These are phyloP conservation scores for Lepidotrigona ventralis DNA, from an alignment of 1,140 invertebrate species.

Conservation along the genomic window DNA sequence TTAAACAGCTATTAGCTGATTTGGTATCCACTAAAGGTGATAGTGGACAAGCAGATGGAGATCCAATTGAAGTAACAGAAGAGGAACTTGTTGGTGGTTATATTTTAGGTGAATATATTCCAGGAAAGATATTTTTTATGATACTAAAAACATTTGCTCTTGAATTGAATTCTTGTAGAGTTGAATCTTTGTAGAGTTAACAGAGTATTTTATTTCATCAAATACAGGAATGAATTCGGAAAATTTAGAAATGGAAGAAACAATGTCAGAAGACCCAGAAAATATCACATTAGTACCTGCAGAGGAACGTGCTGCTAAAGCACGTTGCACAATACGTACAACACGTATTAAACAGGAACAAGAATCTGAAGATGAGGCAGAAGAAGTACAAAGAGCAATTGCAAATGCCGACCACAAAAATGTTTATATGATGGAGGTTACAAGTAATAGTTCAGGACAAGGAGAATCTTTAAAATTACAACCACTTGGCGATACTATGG, in stretches of 20 bases:
- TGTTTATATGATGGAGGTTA: conserved; percentile 77
- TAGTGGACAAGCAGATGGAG: conserved; percentile 69
- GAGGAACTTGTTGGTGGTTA: conserved; percentile 79
- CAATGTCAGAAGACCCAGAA: conserved; percentile 75
- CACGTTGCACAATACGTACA: conserved; percentile 76
- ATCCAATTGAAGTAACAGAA: conserved; percentile 78
- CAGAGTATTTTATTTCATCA: background rate
- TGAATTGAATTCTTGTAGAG: no score
- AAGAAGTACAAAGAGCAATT: conserved; percentile 74
- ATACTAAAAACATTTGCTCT: background rate
- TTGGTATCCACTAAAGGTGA: conserved; percentile 74
- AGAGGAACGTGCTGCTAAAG: conserved; percentile 77
- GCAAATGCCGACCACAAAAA: conserved; percentile 74
- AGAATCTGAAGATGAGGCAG: conserved; percentile 77
- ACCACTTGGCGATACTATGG: conserved; percentile 67
- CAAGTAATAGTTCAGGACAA: conserved; percentile 61
- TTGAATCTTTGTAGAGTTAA: background rate
- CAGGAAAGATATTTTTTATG: background rate
- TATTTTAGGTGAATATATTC: conserved; percentile 70
- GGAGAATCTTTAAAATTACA: conserved; percentile 67
- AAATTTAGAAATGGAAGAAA: conserved; percentile 76
- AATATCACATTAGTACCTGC: conserved; percentile 79
- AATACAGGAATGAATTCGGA: conserved; percentile 75
- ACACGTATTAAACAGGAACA: conserved; percentile 79
- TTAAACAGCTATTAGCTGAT: conserved; percentile 78